Base-by-base conservation (phyloP, 2,888 invertebrate genomes). In the Neoitamus cyanurus region DNA sequence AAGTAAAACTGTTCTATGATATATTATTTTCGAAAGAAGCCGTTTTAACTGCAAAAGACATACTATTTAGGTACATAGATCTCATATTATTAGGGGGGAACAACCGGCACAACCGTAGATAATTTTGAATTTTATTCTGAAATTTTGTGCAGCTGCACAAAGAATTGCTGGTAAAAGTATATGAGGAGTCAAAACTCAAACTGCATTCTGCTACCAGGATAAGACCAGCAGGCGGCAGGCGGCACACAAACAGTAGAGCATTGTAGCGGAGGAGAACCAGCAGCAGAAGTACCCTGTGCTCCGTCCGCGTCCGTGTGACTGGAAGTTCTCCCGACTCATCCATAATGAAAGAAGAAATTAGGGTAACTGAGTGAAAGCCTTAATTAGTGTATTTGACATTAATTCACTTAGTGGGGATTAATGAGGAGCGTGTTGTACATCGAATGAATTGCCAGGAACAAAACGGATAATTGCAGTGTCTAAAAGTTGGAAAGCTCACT, bases 301-400 rank as follows among this genome's bases (percentile, higher is more conserved):
- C 42, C n/a, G n/a, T n/a, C n/a, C n/a, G n/a, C n/a, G n/a, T n/a
- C n/a, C 37, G 34, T 25, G n/a, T 13, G 42, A 77, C 34, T 42
- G 73, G 77, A 42, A 77, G 20, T 36, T 73, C 25, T 36, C n/a
- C 75, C 42, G 77, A 77, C 77, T 77, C 77, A 77, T 77, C 77
- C 46, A 77, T 77, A 77, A 77, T 86, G 86, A 86, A 86, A 86
- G 86, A 86, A 86, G 86, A 87, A 87, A 87, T 87, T 86, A 87
- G 87, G 87, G 87, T 87, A 87, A 87, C 87, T 87, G 87, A 87
- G 87, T 87, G 87, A 87, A 87, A 87, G 77, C 77, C 77, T 42
- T 87, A 87, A 87, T 87, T 87, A 87, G 87, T 87, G 87, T 87
- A 87, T 87, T 87, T 87, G 87, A 87, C 87, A 87, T 87, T 87